phyloP scores from a whole-genome alignment of 2,888 invertebrate species.

The Malachius bipustulatus region DNA sequence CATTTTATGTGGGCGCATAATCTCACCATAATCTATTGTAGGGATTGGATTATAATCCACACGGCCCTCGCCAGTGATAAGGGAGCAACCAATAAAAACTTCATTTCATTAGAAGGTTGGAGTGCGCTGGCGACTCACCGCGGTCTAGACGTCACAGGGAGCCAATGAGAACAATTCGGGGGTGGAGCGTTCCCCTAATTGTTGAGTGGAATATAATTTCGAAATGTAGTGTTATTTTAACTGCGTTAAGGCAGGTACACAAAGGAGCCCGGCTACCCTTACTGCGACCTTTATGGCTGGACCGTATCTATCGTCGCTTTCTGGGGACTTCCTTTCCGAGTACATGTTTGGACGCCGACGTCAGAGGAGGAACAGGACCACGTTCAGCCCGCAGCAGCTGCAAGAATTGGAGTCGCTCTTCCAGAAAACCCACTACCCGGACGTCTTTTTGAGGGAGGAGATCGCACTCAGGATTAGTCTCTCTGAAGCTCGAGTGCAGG shows the following conservation, averaged over 20 bases:
- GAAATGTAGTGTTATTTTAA: conserved; percentile 25
- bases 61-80: too few relatives aligned
- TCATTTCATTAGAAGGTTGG: conserved; percentile 27
- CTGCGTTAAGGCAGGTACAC: conserved; percentile 16
- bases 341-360: conserved; percentile 86
- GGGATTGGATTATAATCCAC: too few relatives aligned
- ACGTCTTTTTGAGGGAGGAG: conserved; percentile 79
- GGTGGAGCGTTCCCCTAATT: conserved; percentile 33
- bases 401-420: conserved; percentile 85
- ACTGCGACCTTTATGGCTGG: conserved; percentile 54
- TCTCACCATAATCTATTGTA: too few relatives aligned
- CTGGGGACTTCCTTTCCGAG: conserved; percentile 79
- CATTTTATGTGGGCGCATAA: too few relatives aligned
- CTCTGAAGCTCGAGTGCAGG: conserved; percentile 89
- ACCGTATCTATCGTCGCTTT: conserved; percentile 73
- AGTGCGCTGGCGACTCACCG: conserved; percentile 34
- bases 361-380: conserved; percentile 82
- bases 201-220: conserved; percentile 24
- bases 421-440: conserved; percentile 90
- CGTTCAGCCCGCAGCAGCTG: conserved; percentile 87
- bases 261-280: conserved; percentile 9
- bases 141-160: conserved; percentile 30
- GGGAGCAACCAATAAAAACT: conserved; percentile 30
- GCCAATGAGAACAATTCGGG: conserved; percentile 31
- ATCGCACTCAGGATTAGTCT: conserved; percentile 82